phyloP scores from a whole-genome alignment of 2,888 invertebrate genomes.

The Aproaerema taeniolella region DNA sequence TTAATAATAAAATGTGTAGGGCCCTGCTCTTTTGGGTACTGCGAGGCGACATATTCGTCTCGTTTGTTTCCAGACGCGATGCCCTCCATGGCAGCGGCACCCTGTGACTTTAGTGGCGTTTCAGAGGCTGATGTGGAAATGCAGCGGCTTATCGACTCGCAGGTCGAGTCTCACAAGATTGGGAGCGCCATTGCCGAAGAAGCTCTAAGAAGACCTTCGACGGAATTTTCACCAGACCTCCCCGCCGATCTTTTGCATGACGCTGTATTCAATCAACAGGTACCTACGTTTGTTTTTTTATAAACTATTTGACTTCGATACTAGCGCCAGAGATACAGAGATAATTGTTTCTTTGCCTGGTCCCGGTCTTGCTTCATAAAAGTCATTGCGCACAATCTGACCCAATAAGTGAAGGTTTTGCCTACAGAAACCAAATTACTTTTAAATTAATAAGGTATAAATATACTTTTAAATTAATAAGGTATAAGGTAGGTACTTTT shows the following conservation, averaged over 20 bases:
- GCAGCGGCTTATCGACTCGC: conserved; percentile 83
- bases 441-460: no score
- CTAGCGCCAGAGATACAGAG: no score
- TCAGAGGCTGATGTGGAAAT: conserved; percentile 79
- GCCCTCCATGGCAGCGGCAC: conserved; percentile 5
- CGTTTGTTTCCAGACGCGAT: conserved; percentile 11
- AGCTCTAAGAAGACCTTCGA: conserved; percentile 64
- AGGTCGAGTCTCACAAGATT: conserved; percentile 90
- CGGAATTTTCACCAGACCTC: conserved; percentile 43
- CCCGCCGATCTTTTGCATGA: conserved; percentile 47
- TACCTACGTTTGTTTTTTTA: conserved; percentile 23
- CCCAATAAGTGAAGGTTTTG: background rate
- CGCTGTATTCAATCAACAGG: conserved; percentile 45
- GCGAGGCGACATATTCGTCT: conserved; percentile 11
- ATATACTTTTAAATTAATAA: no score
- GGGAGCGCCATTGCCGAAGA: conserved; percentile 91
- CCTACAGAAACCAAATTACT: no score
- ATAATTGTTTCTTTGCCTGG: no score
- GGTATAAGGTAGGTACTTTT: no score
- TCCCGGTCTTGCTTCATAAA: no score
- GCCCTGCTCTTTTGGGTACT: no score
- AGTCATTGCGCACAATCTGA: no score
- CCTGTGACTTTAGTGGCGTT: conserved; percentile 23
- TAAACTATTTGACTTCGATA: no score
- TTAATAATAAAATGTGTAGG: no score